Percentiles rank a stretch among this genome's conserved stretches.
Conservation (phyloP, 2,113 vertebrate genomes). For the Mohoua ochrocephala region DNA sequence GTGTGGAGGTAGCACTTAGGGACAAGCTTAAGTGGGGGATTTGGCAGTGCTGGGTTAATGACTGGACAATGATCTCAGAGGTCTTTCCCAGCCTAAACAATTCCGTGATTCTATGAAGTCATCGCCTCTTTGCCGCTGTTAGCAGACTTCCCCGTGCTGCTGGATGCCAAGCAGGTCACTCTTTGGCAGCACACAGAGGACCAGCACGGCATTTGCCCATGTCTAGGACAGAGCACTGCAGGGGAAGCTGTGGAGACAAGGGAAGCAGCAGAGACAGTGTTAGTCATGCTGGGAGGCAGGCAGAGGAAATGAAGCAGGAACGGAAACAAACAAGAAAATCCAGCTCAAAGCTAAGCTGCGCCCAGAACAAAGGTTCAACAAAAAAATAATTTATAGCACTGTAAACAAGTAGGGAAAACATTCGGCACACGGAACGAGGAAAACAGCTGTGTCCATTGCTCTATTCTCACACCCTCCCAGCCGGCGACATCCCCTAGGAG, state of each 20-base stretch:
- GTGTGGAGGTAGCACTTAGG: neutral
- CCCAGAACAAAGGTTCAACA: constrained; percentile 48
- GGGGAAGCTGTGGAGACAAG: neutral
- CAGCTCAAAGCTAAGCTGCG: neutral
- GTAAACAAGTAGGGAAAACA: constrained; percentile 2
- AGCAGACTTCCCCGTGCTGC: neutral
- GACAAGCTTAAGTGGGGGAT: neutral
- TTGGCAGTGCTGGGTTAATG: neutral
- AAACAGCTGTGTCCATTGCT: neutral
- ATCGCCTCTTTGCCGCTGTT: accelerated
- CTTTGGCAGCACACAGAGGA: accelerated
- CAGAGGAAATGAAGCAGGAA: neutral
- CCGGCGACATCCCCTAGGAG: accelerated
- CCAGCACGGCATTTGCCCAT: neutral
- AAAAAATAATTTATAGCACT: neutral
- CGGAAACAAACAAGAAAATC: constrained; percentile 55
- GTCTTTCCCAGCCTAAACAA: neutral
- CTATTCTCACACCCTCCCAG: neutral
- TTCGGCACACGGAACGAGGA: neutral
- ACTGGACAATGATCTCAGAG: neutral
- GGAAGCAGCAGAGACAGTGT: constrained; percentile 30
- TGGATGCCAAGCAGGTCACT: accelerated
- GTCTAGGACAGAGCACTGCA: neutral
- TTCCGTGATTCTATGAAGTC: neutral
- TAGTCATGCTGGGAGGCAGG: constrained; percentile 28